phyloP scores from a whole-genome alignment of 2,113 vertebrate genomes.

The Anser cygnoides region DNA sequence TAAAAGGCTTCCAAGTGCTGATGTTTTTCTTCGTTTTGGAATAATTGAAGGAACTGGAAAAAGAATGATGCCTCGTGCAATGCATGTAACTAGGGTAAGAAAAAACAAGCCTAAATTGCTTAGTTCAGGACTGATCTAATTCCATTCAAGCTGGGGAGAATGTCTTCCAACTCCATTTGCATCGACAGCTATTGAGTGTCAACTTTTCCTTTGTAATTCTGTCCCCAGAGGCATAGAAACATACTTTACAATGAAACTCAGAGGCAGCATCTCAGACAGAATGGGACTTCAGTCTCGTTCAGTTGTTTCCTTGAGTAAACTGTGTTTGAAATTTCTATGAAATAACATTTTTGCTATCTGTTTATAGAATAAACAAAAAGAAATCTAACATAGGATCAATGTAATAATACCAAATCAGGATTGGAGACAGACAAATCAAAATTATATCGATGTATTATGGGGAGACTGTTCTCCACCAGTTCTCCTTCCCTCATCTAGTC shows the following conservation, averaged over 20 bases:
- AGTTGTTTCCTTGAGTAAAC: not conserved
- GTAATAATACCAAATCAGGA: not conserved
- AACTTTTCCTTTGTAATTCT: not conserved
- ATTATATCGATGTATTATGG: not conserved
- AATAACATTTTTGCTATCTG: not conserved
- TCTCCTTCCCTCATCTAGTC: not conserved
- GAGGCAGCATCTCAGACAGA: not conserved
- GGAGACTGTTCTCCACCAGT: not conserved
- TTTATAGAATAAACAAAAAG: not conserved
- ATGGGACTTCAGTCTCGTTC: not conserved
- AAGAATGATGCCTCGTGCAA: conserved; percentile 76
- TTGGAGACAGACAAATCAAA: not conserved
- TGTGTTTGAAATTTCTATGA: not conserved
- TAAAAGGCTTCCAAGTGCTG: conserved; percentile 69
- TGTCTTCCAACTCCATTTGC: not conserved
- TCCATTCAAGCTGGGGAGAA: not conserved
- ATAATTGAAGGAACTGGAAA: conserved; percentile 67
- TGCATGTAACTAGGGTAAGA: conserved; percentile 68
- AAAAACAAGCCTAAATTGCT: not conserved
- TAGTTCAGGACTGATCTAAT: not conserved
- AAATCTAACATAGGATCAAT: not conserved
- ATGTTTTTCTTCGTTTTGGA: conserved; percentile 78
- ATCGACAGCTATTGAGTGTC: not conserved
- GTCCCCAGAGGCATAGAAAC: not conserved
- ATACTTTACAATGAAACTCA: not conserved